Percentiles rank a stretch among this genome's conserved stretches.
These are phyloP conservation scores for Orycteropus afer DNA, from an alignment of 2,113 vertebrate genomes.

Conservation along the genomic window DNA sequence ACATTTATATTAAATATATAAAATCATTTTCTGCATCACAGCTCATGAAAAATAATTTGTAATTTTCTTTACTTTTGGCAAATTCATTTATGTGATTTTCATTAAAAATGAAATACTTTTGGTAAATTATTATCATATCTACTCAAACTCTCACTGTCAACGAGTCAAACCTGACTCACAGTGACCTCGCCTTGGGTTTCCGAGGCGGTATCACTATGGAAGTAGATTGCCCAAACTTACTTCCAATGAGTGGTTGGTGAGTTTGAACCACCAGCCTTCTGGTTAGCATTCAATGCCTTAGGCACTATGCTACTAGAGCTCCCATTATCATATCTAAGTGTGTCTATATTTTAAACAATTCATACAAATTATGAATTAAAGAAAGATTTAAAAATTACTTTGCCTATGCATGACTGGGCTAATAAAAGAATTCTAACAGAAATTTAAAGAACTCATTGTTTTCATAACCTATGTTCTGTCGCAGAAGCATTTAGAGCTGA, in stretches of 20 bases:
- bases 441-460: constrained; percentile 15
- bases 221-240: too few relatives aligned
- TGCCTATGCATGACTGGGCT: neutral
- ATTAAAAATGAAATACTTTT: neutral
- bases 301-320: too few relatives aligned
- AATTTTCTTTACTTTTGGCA: constrained; percentile 37
- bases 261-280: too few relatives aligned
- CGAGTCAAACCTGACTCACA: too few relatives aligned
- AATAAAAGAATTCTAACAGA: neutral
- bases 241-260: too few relatives aligned
- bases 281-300: too few relatives aligned
- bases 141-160: too few relatives aligned
- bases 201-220: too few relatives aligned
- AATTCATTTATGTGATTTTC: constrained; percentile 47
- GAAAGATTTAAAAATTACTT: neutral
- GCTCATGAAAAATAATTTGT: neutral
- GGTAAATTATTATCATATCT: constrained; percentile 23
- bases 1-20: constrained; percentile 16
- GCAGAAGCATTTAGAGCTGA: neutral
- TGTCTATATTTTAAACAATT: constrained; percentile 51
- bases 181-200: too few relatives aligned
- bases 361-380: constrained; percentile 11
- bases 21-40: neutral
- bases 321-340: constrained; percentile 26
- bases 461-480: neutral